Base-by-base conservation (phyloP, 1,140 invertebrate species). In the Bombus fervidus region DNA sequence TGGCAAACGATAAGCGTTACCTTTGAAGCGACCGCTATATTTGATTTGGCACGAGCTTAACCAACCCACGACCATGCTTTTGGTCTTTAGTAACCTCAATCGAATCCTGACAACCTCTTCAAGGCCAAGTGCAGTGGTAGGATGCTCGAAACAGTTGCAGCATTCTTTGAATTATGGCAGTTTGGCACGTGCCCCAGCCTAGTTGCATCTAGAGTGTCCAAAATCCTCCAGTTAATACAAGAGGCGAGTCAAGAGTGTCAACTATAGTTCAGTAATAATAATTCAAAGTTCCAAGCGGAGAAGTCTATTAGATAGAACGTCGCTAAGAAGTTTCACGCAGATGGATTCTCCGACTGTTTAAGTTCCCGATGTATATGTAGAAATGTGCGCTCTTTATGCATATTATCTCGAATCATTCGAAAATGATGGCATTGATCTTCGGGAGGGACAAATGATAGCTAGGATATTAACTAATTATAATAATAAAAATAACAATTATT, bases 71-170 rank as follows among this genome's bases (percentile, higher is more conserved):
- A 57, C 79, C 66, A 13, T 10, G 28, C 15, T 34, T 28, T 41
- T 34, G 59, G 34, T 31, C 6, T 39, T 78, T 66, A 78, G 66
- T 78, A 78, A 66, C 59, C 57, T 37, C 62, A 34, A 66, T 66
- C 39, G 39, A 78, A 62, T 28, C 22, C 28, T 37, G 18, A 74
- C 72, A 22, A 34, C 22, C 53, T 28, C 31, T 15, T 3, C 31
- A 22, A 37, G 34, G 39, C 18, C 28, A 31, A 43, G 6, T 41
- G 31, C 15, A 28, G 8, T 8, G 37, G 6, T 37, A 62, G 39
- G 9, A 73, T 72, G 53, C 39, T 64, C 39, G 71, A 41, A 37
- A 76, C 74, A 10, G 31, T 59, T 28, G 25, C 22, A 15, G 25
- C 1, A 37, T 76, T 76, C 43, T 76, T 59, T n/a, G 43, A 39